Percentiles rank a stretch among this genome's conserved stretches.
Evolutionary conservation across 2,888 invertebrate species (phyloP).

Genomic region (Loripinus fragilis): DNA sequence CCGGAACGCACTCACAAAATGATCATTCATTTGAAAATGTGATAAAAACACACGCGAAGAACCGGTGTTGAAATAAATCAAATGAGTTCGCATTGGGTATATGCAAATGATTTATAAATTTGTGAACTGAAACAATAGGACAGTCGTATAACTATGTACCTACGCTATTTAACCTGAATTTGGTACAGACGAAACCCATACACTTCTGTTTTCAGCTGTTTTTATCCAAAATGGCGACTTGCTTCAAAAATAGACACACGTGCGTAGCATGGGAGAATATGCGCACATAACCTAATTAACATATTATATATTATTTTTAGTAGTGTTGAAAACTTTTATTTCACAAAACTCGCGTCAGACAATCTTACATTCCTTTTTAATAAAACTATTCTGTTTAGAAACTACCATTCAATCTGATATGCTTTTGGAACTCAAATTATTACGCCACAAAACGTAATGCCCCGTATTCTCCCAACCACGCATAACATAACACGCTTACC

Average conservation of each 20-base stretch:
- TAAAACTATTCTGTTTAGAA: neutral
- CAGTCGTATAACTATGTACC: too few relatives aligned
- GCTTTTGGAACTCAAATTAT: neutral
- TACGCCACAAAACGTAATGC: neutral
- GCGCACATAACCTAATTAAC: constrained; percentile 15
- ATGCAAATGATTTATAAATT: too few relatives aligned
- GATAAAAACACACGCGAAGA: too few relatives aligned
- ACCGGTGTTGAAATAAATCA: too few relatives aligned
- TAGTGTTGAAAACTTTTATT: too few relatives aligned
- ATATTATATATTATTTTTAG: neutral
- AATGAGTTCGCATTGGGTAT: too few relatives aligned
- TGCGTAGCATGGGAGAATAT: constrained; percentile 60
- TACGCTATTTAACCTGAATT: constrained; percentile 47
- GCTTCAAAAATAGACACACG: constrained; percentile 49
- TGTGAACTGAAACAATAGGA: too few relatives aligned
- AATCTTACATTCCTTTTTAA: neutral
- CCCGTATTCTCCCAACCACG: neutral
- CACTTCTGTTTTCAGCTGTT: constrained; percentile 39
- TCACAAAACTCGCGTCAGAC: neutral
- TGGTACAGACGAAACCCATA: constrained; percentile 50
- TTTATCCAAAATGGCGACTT: constrained; percentile 57
- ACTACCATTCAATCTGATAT: neutral
- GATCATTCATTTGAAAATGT: too few relatives aligned
- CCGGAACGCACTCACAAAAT: too few relatives aligned
- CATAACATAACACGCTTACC: neutral